Evolutionary conservation across 1,140 invertebrate genomes (phyloP).

Genomic region (Coelopa frigida): DNA sequence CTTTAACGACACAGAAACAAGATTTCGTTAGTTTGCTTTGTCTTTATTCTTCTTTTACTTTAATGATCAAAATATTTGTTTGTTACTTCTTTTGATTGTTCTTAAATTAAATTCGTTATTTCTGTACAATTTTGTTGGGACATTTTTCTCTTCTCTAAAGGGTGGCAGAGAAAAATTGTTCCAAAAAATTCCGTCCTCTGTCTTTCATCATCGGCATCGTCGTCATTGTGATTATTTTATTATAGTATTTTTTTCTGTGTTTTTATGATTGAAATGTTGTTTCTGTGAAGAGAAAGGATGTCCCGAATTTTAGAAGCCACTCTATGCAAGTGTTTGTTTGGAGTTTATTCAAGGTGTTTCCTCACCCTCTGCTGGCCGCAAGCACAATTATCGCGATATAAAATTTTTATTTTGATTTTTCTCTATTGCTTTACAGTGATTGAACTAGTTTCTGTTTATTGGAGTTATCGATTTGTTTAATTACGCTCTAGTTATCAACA

Average conservation of each 20-base stretch:
- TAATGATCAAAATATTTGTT: constrained; percentile 1
- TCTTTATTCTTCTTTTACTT: constrained; percentile 11
- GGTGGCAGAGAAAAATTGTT: constrained; percentile 1
- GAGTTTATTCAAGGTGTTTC: too few relatives aligned
- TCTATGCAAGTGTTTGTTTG: too few relatives aligned
- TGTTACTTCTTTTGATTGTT: constrained; percentile 11
- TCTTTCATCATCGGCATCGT: not conserved
- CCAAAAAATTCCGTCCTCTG: too few relatives aligned
- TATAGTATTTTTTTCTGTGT: too few relatives aligned
- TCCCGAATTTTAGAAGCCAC: too few relatives aligned
- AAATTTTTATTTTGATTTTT: too few relatives aligned
- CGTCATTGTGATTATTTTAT: not conserved
- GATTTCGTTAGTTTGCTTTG: constrained; percentile 42
- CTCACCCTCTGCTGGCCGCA: too few relatives aligned
- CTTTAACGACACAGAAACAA: constrained; percentile 48
- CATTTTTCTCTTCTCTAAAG: constrained; percentile 15
- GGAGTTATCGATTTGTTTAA: too few relatives aligned
- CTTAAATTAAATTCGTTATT: constrained; percentile 14
- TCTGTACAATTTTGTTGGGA: constrained; percentile 2
- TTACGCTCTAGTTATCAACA: too few relatives aligned
- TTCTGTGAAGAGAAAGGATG: constrained; percentile 46
- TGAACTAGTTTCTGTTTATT: too few relatives aligned
- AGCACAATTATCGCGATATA: too few relatives aligned
- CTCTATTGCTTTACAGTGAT: too few relatives aligned
- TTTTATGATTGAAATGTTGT: constrained; percentile 48